These are phyloP conservation scores for Phylloscopus trochilus DNA, from an alignment of 2,113 vertebrate genomes.

Conservation along the genomic window DNA sequence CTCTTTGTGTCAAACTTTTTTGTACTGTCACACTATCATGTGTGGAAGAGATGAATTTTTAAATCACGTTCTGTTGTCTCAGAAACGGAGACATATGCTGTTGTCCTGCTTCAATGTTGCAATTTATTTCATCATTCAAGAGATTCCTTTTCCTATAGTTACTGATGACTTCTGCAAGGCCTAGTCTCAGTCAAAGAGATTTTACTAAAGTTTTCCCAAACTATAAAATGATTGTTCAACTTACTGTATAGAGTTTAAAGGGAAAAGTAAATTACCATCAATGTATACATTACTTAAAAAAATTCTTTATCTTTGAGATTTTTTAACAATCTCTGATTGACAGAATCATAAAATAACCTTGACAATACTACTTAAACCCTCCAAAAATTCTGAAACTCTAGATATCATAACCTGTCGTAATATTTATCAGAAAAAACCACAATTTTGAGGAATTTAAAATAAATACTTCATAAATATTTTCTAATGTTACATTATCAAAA, in stretches of 20 bases:
- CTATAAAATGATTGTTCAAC: neutral
- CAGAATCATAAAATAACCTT: neutral
- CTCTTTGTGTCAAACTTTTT: neutral
- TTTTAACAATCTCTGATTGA: neutral
- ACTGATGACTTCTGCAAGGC: neutral
- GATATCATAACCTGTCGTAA: rapidly evolving
- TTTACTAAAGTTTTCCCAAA: neutral
- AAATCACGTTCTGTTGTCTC: neutral
- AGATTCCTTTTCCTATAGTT: neutral
- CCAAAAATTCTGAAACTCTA: neutral
- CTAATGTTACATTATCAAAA: neutral
- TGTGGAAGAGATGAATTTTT: neutral
- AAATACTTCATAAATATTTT: neutral
- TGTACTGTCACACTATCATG: neutral
- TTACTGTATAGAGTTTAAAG: neutral
- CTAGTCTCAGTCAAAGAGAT: neutral
- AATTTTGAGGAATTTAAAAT: neutral
- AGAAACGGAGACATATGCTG: neutral
- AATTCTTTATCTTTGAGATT: neutral
- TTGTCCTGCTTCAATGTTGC: neutral
- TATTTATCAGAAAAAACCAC: neutral
- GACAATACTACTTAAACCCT: neutral
- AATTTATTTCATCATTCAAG: neutral
- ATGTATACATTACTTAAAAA: neutral
- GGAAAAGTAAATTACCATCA: neutral